These are phyloP conservation scores for Cataglyphis rosenhaueri DNA, from an alignment of 2,888 invertebrate species.

Conservation along the genomic window DNA sequence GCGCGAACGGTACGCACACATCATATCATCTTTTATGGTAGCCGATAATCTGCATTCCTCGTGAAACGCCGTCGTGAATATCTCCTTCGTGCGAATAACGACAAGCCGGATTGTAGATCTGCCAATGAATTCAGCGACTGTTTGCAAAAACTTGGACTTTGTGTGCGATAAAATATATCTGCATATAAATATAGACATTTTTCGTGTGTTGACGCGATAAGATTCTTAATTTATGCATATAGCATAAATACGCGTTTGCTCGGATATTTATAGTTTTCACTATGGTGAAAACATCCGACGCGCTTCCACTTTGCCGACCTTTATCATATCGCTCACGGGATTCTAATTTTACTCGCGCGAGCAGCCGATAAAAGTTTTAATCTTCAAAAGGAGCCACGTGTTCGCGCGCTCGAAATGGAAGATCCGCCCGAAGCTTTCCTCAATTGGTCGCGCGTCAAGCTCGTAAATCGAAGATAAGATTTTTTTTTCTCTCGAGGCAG, in stretches of 20 bases:
- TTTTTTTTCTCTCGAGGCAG: constrained; percentile 31
- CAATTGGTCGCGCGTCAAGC: constrained; percentile 45
- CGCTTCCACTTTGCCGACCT: not conserved
- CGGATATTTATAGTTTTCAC: constrained; percentile 18
- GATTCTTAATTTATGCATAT: constrained; percentile 3
- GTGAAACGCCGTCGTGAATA: constrained; percentile 52
- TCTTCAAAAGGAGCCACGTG: constrained; percentile 43
- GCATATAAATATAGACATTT: not conserved
- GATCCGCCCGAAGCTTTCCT: not conserved
- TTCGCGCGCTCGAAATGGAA: constrained; percentile 31
- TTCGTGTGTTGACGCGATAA: not conserved
- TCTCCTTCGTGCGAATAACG: constrained; percentile 63
- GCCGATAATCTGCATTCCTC: constrained; percentile 71
- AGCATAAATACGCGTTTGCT: not conserved
- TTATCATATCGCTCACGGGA: constrained; percentile 26
- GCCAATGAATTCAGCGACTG: not conserved
- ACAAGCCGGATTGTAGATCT: not conserved
- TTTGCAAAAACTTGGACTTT: not conserved
- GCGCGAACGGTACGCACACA: constrained; percentile 67
- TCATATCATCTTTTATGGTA: constrained; percentile 71
- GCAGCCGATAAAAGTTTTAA: constrained; percentile 2
- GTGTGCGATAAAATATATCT: not conserved
- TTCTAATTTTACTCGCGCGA: constrained; percentile 39
- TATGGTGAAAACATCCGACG: constrained; percentile 4
- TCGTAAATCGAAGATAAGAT: constrained; percentile 47